phyloP scores from a whole-genome alignment of 2,113 vertebrate species.

The Chaetodon auriga region DNA sequence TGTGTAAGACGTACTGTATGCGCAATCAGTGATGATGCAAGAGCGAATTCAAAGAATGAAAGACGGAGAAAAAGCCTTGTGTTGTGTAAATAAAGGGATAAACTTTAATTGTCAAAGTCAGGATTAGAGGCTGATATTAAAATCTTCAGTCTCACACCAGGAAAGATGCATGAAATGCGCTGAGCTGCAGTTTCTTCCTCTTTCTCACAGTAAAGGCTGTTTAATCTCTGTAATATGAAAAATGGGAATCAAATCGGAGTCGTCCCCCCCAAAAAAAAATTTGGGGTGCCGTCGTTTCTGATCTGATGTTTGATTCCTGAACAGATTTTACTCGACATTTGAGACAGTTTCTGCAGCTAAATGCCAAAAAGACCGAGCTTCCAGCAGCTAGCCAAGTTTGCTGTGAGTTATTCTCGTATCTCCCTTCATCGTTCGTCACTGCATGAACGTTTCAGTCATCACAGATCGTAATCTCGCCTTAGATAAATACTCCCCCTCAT shows the following conservation, averaged over 20 bases:
- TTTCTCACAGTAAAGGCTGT: neutral
- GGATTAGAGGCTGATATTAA: neutral
- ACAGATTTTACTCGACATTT: no score
- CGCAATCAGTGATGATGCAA: neutral
- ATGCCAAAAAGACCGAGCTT: no score
- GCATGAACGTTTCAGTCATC: neutral
- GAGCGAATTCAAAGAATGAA: neutral
- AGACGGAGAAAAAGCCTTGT: neutral
- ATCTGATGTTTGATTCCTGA: no score
- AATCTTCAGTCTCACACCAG: neutral
- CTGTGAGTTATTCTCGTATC: no score
- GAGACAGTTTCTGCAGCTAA: no score
- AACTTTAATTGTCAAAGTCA: neutral
- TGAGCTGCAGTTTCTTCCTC: neutral
- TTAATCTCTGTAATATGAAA: neutral
- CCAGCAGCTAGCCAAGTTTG: no score
- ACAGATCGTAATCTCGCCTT: neutral
- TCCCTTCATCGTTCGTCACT: neutral
- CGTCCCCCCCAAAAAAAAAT: neutral
- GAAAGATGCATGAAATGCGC: neutral
- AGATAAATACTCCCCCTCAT: neutral
- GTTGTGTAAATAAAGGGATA: neutral
- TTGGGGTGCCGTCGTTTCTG: no score
- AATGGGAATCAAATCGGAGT: neutral
- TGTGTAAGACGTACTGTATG: neutral